phyloP scores from a whole-genome alignment of 2,888 invertebrate genomes.

The Hylaea fasciaria region DNA sequence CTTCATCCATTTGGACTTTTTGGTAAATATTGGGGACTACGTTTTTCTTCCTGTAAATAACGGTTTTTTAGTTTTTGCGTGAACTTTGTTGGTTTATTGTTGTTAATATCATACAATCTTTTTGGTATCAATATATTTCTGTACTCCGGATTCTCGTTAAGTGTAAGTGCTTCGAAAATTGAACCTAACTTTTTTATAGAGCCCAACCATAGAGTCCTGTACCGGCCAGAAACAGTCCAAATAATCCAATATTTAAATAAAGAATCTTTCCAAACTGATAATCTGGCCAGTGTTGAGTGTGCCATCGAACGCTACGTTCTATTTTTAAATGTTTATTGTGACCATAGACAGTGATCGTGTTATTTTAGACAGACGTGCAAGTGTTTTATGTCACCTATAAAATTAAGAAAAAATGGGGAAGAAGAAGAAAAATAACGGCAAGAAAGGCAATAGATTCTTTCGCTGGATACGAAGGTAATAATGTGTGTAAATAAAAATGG shows the following conservation, averaged over 20 bases:
- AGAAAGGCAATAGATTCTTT: constrained; percentile 77
- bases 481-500: constrained; percentile 10
- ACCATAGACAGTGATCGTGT: constrained; percentile 55
- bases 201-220: constrained; percentile 71
- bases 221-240: constrained; percentile 62
- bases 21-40: constrained; percentile 59
- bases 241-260: constrained; percentile 55
- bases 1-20: constrained; percentile 47
- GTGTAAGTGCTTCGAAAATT: constrained; percentile 17
- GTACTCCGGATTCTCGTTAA: not conserved
- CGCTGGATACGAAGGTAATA: constrained; percentile 80
- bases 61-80: constrained; percentile 26
- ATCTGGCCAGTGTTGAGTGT: constrained; percentile 52
- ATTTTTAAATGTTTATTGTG: constrained; percentile 46
- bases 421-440: constrained; percentile 77
- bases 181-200: constrained; percentile 46
- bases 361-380: constrained; percentile 52
- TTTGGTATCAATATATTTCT: constrained; percentile 12
- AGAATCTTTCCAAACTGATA: constrained; percentile 50
- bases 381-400: constrained; percentile 57
- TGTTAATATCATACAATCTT: constrained; percentile 46
- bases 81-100: constrained; percentile 46
- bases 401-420: constrained; percentile 69
- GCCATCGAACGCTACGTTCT: constrained; percentile 49
- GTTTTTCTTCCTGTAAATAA: constrained; percentile 29